Evolutionary conservation across 2,888 invertebrate species (phyloP).

Genomic region (Lasioglossum oenotherae): DNA sequence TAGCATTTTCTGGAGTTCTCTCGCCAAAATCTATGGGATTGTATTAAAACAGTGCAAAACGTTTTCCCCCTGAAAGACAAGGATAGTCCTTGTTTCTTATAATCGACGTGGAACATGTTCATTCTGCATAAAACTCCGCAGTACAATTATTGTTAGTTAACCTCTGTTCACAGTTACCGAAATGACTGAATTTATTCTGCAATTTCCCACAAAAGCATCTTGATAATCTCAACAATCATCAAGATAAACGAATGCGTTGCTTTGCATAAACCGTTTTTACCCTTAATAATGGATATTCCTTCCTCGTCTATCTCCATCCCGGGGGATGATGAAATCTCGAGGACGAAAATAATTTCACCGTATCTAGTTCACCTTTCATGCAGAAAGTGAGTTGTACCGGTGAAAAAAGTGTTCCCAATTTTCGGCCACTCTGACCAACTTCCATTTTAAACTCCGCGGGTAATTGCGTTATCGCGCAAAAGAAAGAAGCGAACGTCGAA

Average conservation of each 20-base stretch:
- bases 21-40: no score
- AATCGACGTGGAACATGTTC: background rate
- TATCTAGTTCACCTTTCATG: background rate
- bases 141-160: background rate
- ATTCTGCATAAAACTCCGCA: background rate
- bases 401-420: background rate
- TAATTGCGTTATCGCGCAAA: slow-evolving; percentile 1
- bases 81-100: background rate
- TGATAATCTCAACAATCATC: background rate
- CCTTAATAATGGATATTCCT: background rate
- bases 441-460: background rate
- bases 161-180: background rate
- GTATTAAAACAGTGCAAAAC: no score
- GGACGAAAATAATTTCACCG: background rate
- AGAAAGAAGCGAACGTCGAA: background rate
- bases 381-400: background rate
- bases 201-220: background rate
- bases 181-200: background rate
- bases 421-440: slow-evolving; percentile 5
- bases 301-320: background rate
- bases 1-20: no score
- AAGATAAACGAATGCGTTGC: background rate
- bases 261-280: background rate
- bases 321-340: background rate
- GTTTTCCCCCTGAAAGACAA: no score